Evolutionary conservation across 1,140 invertebrate species (phyloP), one percentile per base, ranked within the genome.

Genomic region (Antheraea mylitta): DNA sequence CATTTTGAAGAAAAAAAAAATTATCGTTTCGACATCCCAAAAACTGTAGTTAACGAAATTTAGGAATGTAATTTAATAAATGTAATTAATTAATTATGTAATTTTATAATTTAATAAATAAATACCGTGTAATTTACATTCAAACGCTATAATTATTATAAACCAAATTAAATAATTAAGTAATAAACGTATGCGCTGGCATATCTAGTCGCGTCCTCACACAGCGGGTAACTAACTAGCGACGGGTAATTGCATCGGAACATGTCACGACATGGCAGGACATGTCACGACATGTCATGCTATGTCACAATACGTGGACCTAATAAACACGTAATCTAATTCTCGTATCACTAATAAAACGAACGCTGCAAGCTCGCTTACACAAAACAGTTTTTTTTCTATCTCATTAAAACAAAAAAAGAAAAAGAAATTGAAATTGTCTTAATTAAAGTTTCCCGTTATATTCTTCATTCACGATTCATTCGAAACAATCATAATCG

Each of bases 291-390:
- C 38, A 42, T 42, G 38, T 42, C 38, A 42, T 0, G 11, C 3
- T 7, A 42, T 42, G 38, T 7, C 38, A 11, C 2, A 77, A 74
- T 73, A 74, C 76, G 72, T 76, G 18, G 58, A 38, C 67, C 64
- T 67, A 59, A 30, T 45, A 59, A 36, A 45, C 65, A 70, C 69
- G 66, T 77, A 74, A 67, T 64, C 71, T 73, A 76, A 36, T 53
- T 16, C 45, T 3, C 38, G 11, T 42, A 53, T 59, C 48, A 67
- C 64, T 69, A 70, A 53, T 58, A 42, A 73, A 82, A 59, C 70
- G 83, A 84, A 85, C 87, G 85, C 87, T 89, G 87, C 87, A 89
- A 90, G 87, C 89, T 88, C 82, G 74, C 72, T 72, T 78, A 78
- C 63, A 53, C 67, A 4, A 30, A 30, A 77, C 73, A 76, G 75